These are phyloP conservation scores for Morbakka virulenta DNA, from an alignment of 30 jellyfish, hydroid and myxozoan species.

Conservation along the genomic window DNA sequence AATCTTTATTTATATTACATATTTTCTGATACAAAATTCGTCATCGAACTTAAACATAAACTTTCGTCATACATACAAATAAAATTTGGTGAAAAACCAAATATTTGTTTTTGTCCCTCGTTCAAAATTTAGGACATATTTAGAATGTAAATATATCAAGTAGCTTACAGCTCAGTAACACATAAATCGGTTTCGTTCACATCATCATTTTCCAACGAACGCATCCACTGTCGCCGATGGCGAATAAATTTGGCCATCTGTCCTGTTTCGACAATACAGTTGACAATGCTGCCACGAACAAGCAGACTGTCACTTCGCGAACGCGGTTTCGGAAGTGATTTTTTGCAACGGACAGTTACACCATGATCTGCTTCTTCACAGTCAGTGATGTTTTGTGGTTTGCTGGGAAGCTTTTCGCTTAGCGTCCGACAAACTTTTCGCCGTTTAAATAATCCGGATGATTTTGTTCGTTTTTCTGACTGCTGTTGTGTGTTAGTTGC, in stretches of 20 bases:
- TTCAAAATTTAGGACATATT: no score
- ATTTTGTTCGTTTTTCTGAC: background rate
- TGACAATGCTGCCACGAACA: constrained; percentile 39
- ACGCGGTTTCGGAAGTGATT: constrained; percentile 44
- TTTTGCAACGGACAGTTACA: background rate
- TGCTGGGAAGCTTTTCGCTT: constrained; percentile 15
- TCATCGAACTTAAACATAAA: no score
- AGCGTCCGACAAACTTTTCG: constrained; percentile 11
- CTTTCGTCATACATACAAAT: no score
- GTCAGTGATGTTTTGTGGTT: background rate
- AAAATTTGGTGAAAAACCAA: no score
- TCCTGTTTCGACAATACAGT: constrained; percentile 81
- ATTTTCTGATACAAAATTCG: no score
- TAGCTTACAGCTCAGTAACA: constrained; percentile 69
- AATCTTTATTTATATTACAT: no score
- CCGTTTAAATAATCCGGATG: background rate
- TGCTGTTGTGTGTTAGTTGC: background rate
- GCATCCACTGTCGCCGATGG: constrained; percentile 57
- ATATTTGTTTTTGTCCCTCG: no score
- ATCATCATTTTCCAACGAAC: constrained; percentile 31
- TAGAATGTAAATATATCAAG: background rate
- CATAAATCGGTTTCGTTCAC: constrained; percentile 74
- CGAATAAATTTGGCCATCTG: constrained; percentile 70
- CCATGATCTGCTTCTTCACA: background rate
- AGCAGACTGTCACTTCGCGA: constrained; percentile 80